A percentile compares a stretch with the other conserved stretches of the same genome.
Evolutionary conservation across 1,140 invertebrate genomes (phyloP).

Genomic region (Macrotrachela quadricornifera): DNA sequence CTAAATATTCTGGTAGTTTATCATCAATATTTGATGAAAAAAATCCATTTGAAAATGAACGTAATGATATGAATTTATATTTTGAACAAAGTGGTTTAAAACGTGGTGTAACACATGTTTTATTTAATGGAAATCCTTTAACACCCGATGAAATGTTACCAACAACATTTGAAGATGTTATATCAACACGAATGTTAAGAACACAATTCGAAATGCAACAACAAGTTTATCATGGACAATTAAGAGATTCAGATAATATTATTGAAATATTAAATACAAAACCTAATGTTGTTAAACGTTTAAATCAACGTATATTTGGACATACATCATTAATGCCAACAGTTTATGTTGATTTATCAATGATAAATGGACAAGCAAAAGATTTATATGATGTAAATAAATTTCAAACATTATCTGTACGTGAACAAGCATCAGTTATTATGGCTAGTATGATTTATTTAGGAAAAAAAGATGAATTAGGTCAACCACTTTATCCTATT

Average conservation of each 20-base stretch:
- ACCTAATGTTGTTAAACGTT: slow-evolving; percentile 76
- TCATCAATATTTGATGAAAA: background rate
- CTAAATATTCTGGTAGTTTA: slow-evolving; percentile 1
- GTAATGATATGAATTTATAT: slow-evolving; percentile 32
- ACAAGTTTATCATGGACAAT: slow-evolving; percentile 48
- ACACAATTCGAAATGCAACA: slow-evolving; percentile 59
- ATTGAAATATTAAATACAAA: slow-evolving; percentile 83
- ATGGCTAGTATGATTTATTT: too few species aligned
- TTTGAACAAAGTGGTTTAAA: slow-evolving; percentile 52
- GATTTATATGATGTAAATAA: too few species aligned
- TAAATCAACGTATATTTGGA: slow-evolving; percentile 65
- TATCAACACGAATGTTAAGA: slow-evolving; percentile 65
- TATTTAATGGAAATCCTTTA: slow-evolving; percentile 78
- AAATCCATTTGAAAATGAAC: slow-evolving; percentile 1
- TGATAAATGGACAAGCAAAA: too few species aligned
- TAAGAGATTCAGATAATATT: slow-evolving; percentile 59
- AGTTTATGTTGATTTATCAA: too few species aligned
- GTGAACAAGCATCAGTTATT: too few species aligned
- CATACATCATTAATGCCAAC: slow-evolving; percentile 12
- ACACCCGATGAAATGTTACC: slow-evolving; percentile 36
- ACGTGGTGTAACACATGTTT: slow-evolving; percentile 36
- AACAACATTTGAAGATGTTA: slow-evolving; percentile 60
- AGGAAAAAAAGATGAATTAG: too few species aligned
- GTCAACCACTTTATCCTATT: too few species aligned
- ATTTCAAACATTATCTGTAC: too few species aligned